Percentiles rank a stretch among this genome's conserved stretches.
Conservation (phyloP, 2,888 invertebrate genomes). For the Dicyrtomina minuta region DNA sequence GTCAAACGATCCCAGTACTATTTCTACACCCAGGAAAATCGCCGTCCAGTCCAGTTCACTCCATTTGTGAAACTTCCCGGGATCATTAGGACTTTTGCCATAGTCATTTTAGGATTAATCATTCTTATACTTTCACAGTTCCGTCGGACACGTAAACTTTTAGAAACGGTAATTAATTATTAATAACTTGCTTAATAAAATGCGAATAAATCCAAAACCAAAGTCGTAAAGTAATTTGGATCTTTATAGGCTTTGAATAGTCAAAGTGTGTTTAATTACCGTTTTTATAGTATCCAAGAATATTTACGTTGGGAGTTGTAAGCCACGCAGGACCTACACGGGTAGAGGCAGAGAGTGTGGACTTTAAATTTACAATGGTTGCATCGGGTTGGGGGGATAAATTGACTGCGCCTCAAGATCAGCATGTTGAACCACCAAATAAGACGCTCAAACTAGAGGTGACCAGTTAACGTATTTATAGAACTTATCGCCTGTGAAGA, state of each 20-base stretch:
- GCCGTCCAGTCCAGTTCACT: conserved; percentile 75
- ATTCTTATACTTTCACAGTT: conserved; percentile 67
- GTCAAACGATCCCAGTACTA: conserved; percentile 76
- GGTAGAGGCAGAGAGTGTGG: conserved; percentile 63
- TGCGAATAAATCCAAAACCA: too few species aligned
- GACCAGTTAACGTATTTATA: too few species aligned
- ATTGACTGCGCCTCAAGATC: conserved; percentile 61
- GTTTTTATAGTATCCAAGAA: conserved; percentile 64
- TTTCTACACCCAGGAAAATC: conserved; percentile 67
- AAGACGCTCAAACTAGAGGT: conserved; percentile 57
- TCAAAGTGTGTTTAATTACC: too few species aligned
- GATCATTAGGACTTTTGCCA: conserved; percentile 60
- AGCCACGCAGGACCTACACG: conserved; percentile 64
- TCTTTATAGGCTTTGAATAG: too few species aligned
- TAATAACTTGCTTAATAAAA: too few species aligned
- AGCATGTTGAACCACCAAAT: conserved; percentile 64
- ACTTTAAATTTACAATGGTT: conserved; percentile 60
- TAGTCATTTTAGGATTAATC: conserved; percentile 63
- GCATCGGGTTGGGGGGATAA: conserved; percentile 72
- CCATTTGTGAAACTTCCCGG: conserved; percentile 68
- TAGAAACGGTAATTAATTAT: conserved; percentile 63
- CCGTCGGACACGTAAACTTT: conserved; percentile 64
- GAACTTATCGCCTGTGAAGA: too few species aligned
- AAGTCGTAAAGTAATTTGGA: too few species aligned
- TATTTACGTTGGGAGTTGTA: conserved; percentile 72